Evolutionary conservation across 2,888 invertebrate species (phyloP).

Genomic region (Tigriopus californicus): DNA sequence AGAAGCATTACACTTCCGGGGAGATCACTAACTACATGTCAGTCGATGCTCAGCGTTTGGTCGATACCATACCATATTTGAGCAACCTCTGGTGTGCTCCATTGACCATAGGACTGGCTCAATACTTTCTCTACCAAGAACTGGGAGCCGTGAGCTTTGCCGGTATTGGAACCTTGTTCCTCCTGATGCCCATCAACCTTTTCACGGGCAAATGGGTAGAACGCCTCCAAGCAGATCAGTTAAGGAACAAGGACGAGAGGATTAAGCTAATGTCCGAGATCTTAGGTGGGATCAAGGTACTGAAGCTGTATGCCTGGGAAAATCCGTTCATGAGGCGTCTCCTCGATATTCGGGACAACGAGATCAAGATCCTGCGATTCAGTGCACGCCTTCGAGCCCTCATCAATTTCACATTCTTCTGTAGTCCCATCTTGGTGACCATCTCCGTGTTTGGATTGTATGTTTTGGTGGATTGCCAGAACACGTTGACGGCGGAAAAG

Average conservation of each 20-base stretch:
- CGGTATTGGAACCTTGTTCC: slow-evolving; percentile 31
- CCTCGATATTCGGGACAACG: slow-evolving; percentile 47
- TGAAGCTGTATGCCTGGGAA: slow-evolving; percentile 95
- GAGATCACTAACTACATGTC: background rate
- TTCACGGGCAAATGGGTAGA: slow-evolving; percentile 9
- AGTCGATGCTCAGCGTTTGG: slow-evolving; percentile 19
- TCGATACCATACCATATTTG: slow-evolving; percentile 20
- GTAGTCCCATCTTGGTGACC: slow-evolving; percentile 68
- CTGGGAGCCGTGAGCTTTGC: slow-evolving; percentile 15
- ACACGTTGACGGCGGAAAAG: slow-evolving; percentile 65
- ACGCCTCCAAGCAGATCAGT: slow-evolving; percentile 13
- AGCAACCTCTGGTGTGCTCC: slow-evolving; percentile 23
- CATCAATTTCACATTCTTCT: slow-evolving; percentile 42
- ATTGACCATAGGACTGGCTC: slow-evolving; percentile 27
- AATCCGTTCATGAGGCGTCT: slow-evolving; percentile 71
- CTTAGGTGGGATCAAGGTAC: slow-evolving; percentile 75
- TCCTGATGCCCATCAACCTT: slow-evolving; percentile 29
- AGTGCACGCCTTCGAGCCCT: slow-evolving; percentile 48
- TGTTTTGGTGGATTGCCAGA: slow-evolving; percentile 56
- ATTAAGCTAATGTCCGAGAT: slow-evolving; percentile 88
- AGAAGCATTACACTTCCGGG: background rate
- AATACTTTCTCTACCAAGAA: slow-evolving; percentile 22
- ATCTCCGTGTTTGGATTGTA: slow-evolving; percentile 55
- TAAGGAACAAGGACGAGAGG: slow-evolving; percentile 28
- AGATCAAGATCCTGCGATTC: slow-evolving; percentile 68